Base-by-base conservation (phyloP, 2,888 invertebrate genomes). In the Chirona hameri region DNA sequence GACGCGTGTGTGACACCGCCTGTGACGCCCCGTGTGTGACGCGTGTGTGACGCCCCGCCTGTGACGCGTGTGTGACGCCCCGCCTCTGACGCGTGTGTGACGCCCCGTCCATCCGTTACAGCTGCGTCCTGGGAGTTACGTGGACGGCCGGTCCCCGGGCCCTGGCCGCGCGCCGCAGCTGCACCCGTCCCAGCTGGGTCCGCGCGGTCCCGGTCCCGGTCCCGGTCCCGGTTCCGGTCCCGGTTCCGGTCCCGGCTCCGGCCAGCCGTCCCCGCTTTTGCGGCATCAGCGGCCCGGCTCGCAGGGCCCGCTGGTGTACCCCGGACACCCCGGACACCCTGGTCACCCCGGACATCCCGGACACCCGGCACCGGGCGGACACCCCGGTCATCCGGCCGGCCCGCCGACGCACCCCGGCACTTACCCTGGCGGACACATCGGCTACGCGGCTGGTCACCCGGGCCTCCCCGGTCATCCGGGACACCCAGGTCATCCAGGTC, bases 361-460 rank as follows among this genome's bases (percentile, higher is more conserved):
- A 31, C 81, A 46, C 10, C 46, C n/a, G n/a, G 79, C 18, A 27
- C 79, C 48, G 46, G 55, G 29, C 60, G 83, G 76, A 24, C 83
- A 81, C 48, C 83, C 82, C 24, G 81, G 82, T 24, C 84, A 82
- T 83, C 85, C 82, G 65, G 79, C 79, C 31, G 39, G 60, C n/a
- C 82, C 69, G 5, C 83, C 81, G 39, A 48, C 81, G 60, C 65
- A 81, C 82, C 57, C 79, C 55, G 39, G 81, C 52, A 52, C 52
- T 18, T 52, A 52, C 82, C n/a, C 79, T 79, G 55, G 82, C 82
- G 57, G 82, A 72, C 65, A 81, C 82, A 46, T 69, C 65, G 39
- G 81, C 80, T 48, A 84, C 83, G 27, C 83, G 82, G 79, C 83
- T 60, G 79, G 82, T 29, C 80, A 83, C 10, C 84, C 84, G 21